A percentile compares a stretch with the other conserved stretches of the same genome.
Conservation (phyloP, 2,888 invertebrate species). For the Andricus curvator region DNA sequence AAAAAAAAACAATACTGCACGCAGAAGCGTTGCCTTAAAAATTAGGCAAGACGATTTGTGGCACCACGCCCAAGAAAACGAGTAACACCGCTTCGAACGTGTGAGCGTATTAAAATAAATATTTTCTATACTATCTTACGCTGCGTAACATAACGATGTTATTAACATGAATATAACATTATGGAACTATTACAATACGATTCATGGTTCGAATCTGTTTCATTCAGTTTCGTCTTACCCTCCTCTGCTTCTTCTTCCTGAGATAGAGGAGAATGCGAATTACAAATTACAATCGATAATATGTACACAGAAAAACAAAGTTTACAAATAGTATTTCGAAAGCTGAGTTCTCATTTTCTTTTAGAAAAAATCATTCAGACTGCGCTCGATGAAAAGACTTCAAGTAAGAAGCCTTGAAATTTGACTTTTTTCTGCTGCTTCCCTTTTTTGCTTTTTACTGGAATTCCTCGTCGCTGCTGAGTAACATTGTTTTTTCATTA, state of each 20-base stretch:
- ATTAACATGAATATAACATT: conserved; percentile 67
- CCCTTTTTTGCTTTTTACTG: conserved; percentile 79
- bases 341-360: conserved; percentile 23
- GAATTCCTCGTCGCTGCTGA: conserved; percentile 97
- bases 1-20: neutral
- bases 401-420: neutral
- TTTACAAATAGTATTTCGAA: conserved; percentile 36
- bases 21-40: conserved; percentile 12
- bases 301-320: conserved; percentile 24
- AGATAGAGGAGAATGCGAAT: neutral
- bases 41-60: conserved; percentile 49
- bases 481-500: conserved; percentile 96
- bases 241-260: conserved; percentile 7
- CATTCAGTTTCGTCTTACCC: conserved; percentile 4
- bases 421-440: conserved; percentile 17
- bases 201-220: conserved; percentile 26
- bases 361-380: conserved; percentile 27
- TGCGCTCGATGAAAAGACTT: conserved; percentile 19
- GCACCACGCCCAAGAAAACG: conserved; percentile 66
- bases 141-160: conserved; percentile 67
- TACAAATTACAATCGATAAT: conserved; percentile 23
- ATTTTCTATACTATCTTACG: conserved; percentile 72
- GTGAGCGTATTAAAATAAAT: conserved; percentile 76
- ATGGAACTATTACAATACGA: conserved; percentile 62
- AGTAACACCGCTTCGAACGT: conserved; percentile 65